A percentile compares a stretch with the other conserved stretches of the same genome.
Conservation (phyloP, 2,797 vertebrate genomes). For the Karalla daura region DNA sequence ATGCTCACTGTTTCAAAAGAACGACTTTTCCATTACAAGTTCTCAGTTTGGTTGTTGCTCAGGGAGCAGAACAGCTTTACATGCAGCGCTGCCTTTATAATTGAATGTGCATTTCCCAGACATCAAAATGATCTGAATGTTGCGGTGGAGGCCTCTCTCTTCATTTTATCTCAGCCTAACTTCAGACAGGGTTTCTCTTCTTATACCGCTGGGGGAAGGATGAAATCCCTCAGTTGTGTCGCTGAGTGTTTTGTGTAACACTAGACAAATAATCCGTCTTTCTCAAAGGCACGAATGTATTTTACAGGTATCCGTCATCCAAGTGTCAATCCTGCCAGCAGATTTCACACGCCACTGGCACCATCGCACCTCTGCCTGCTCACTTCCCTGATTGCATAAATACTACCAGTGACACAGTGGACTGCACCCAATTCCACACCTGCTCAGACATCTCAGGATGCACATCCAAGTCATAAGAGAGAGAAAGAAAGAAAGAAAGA, state of each 20-base stretch:
- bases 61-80: conserved; percentile 76
- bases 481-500: conserved; percentile 5
- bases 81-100: conserved; percentile 80
- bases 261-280: conserved; percentile 77
- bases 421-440: conserved; percentile 78
- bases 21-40: conserved; percentile 83
- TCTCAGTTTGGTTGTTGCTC: conserved; percentile 75
- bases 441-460: conserved; percentile 66
- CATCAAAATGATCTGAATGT: conserved; percentile 76
- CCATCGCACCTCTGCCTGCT: conserved; percentile 70
- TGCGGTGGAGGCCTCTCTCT: conserved; percentile 61
- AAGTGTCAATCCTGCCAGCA: conserved; percentile 81
- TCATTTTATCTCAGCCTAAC: conserved; percentile 73
- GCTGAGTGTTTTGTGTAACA: conserved; percentile 85
- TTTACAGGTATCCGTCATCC: conserved; percentile 86
- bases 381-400: conserved; percentile 77
- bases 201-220: conserved; percentile 50
- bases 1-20: conserved; percentile 82
- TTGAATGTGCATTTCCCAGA: conserved; percentile 81
- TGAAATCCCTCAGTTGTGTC: conserved; percentile 73
- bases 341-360: conserved; percentile 88
- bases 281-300: conserved; percentile 84
- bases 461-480: conserved; percentile 54
- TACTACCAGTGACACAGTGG: conserved; percentile 75
- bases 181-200: conserved; percentile 67